These are phyloP conservation scores for Drosophila lowei DNA, from an alignment of 1,140 invertebrate species.

Conservation along the genomic window DNA sequence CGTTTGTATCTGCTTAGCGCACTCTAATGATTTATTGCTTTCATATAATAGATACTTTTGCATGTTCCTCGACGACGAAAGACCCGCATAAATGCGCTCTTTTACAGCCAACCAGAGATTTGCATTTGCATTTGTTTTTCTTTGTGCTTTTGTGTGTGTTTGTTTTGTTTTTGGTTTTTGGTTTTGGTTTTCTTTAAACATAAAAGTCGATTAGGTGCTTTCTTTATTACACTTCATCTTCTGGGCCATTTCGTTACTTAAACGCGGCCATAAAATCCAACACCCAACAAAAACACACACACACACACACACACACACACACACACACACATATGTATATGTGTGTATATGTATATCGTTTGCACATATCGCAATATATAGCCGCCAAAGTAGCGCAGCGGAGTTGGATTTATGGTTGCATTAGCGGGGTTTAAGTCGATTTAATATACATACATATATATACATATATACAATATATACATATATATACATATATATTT, in stretches of 20 bases:
- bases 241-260: constrained; percentile 34
- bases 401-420: constrained; percentile 65
- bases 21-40: constrained; percentile 28
- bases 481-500: constrained; percentile 11
- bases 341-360: too few species aligned
- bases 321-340: too few species aligned
- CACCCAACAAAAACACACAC: constrained; percentile 13
- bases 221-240: constrained; percentile 50
- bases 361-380: too few species aligned
- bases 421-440: constrained; percentile 54
- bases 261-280: constrained; percentile 42
- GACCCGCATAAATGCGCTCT: constrained; percentile 12
- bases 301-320: too few species aligned
- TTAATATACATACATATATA: constrained; percentile 31
- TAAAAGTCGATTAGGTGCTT: constrained; percentile 54
- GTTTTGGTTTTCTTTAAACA: constrained; percentile 49
- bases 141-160: too few species aligned
- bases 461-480: neutral
- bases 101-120: constrained; percentile 37
- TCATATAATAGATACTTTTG: constrained; percentile 29
- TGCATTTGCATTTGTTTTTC: constrained; percentile 45
- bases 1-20: neutral
- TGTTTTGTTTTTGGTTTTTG: constrained; percentile 21
- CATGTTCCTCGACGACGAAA: constrained; percentile 3
- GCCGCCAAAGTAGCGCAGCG: neutral